Conservation (phyloP, 2,888 invertebrate genomes). For the Branchipolynoe longqiensis region DNA sequence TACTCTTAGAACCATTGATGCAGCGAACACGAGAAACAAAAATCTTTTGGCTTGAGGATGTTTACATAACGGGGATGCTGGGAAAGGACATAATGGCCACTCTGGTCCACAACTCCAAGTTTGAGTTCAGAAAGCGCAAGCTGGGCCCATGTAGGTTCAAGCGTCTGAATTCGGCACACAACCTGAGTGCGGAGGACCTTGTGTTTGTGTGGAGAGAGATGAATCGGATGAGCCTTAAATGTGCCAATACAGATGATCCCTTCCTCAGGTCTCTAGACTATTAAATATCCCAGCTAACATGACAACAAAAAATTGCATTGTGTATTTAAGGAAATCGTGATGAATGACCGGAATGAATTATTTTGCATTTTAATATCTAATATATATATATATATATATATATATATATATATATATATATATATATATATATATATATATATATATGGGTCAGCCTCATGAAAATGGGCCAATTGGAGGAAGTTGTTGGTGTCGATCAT, state of each 20-base stretch:
- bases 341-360: too few species aligned
- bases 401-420: too few species aligned
- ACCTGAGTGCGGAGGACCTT: slow-evolving; percentile 26
- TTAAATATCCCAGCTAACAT: too few species aligned
- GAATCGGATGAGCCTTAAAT: neutral
- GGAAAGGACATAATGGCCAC: slow-evolving; percentile 15
- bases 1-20: slow-evolving; percentile 44
- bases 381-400: too few species aligned
- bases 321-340: too few species aligned
- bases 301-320: too few species aligned
- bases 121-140: slow-evolving; percentile 35
- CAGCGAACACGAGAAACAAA: slow-evolving; percentile 6
- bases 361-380: too few species aligned
- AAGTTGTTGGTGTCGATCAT: too few species aligned
- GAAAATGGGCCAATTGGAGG: too few species aligned
- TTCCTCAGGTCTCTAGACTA: slow-evolving; percentile 27
- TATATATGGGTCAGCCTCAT: too few species aligned
- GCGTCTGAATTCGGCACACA: slow-evolving; percentile 10
- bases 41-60: slow-evolving; percentile 62
- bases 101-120: slow-evolving; percentile 49
- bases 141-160: slow-evolving; percentile 44
- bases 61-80: slow-evolving; percentile 64
- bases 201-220: slow-evolving; percentile 44
- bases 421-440: too few species aligned
- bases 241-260: neutral